A percentile compares a stretch with the other conserved stretches of the same genome.
These are phyloP conservation scores for Drosophila parvula DNA, from an alignment of 1,140 invertebrate species.

Conservation along the genomic window DNA sequence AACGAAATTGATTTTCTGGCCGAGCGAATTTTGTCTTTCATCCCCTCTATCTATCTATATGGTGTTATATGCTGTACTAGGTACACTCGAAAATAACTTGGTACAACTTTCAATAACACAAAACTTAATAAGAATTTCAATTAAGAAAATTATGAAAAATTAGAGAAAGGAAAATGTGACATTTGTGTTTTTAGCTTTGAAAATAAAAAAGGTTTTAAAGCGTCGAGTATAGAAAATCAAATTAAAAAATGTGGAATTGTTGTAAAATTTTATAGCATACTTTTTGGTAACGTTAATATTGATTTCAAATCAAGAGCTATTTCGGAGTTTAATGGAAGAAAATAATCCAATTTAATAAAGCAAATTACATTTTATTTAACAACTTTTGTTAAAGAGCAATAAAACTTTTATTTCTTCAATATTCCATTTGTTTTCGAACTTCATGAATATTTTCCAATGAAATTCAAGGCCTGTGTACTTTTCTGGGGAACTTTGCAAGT, in stretches of 20 bases:
- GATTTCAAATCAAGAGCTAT: neutral
- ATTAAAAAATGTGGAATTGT: neutral
- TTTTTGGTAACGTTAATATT: neutral
- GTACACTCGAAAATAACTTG: neutral
- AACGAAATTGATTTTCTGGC: slow-evolving; percentile 71
- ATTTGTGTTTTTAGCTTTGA: too few species aligned
- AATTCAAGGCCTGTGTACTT: neutral
- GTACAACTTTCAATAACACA: neutral
- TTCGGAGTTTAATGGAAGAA: neutral
- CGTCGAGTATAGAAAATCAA: too few species aligned
- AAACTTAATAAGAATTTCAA: neutral
- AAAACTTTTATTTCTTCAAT: too few species aligned
- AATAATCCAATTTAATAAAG: too few species aligned
- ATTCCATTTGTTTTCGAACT: too few species aligned
- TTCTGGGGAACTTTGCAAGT: too few species aligned
- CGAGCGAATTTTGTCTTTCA: slow-evolving; percentile 20
- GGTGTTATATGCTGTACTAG: neutral
- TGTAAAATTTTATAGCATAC: too few species aligned
- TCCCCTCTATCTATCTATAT: slow-evolving; percentile 9
- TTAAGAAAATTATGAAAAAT: neutral
- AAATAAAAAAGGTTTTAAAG: too few species aligned
- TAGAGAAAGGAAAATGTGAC: neutral
- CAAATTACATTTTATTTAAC: too few species aligned
- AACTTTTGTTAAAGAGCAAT: too few species aligned
- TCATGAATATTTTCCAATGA: neutral